Conservation (phyloP, 2,113 vertebrate species). For the Phyllostomus hastatus region DNA sequence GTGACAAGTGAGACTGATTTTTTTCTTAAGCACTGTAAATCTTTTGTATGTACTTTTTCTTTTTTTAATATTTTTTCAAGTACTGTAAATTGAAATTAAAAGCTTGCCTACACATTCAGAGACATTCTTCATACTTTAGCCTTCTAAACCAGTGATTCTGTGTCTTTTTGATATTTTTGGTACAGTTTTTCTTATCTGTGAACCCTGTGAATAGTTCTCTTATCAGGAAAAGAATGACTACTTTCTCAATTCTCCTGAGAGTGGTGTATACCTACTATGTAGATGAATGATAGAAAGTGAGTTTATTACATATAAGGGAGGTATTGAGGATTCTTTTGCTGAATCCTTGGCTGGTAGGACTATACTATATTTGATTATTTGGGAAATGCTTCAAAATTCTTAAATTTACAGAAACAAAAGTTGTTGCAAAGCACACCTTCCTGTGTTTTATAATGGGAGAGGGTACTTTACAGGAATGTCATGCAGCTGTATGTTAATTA, state of each 20-base stretch:
- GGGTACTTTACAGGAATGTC: neutral
- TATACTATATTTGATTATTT: neutral
- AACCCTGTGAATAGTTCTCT: neutral
- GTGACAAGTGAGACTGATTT: neutral
- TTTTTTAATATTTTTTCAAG: neutral
- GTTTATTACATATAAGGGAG: neutral
- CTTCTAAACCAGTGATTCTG: neutral
- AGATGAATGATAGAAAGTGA: neutral
- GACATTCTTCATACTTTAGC: neutral
- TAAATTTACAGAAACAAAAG: neutral
- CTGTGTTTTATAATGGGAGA: neutral
- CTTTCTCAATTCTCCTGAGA: neutral
- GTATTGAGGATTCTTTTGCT: neutral
- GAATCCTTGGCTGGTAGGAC: neutral
- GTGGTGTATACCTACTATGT: neutral
- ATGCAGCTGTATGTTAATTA: constrained; percentile 13
- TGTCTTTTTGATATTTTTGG: neutral
- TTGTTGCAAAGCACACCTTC: neutral
- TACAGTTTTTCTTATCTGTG: neutral
- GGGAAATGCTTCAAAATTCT: constrained; percentile 17
- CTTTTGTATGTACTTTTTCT: too few species aligned
- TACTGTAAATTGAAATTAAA: constrained; percentile 15
- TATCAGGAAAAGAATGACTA: neutral
- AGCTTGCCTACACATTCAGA: neutral
- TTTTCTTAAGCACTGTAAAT: neutral